Evolutionary conservation across 2,888 invertebrate species (phyloP), one percentile per base, ranked within the genome.

Genomic region (Scrobipalpa atriplicella): DNA sequence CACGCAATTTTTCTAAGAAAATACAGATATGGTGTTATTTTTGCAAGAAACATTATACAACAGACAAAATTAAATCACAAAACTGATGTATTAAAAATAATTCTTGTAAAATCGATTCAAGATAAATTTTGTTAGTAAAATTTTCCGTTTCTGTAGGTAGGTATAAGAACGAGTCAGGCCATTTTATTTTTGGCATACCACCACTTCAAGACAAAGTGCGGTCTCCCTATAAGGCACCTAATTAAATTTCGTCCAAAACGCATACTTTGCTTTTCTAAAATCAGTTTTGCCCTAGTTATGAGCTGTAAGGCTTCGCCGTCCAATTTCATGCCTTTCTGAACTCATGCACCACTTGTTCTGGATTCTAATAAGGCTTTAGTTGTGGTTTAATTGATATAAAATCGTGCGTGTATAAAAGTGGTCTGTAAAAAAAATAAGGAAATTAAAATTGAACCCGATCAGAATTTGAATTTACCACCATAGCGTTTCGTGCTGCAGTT

Each of bases 311-410:
- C 85, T 85, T 82, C 81, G 80, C 82, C 83, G 89, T 85, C 86
- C 90, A 92, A 92, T 92, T 92, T 92, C 91, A 92, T 90, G 92
- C 87, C 80, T 87, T 85, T 84, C 76, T 89, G 92, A 85, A 78
- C 89, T 85, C 83, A 84, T 90, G 89, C 90, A 89, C 90, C 86
- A 85, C 83, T 89, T 85, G 87, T 41, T 18, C n/a, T 62, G 13
- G 36, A 58, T 58, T 58, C 58, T 38, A 58, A 6, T 58, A 58
- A 58, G 21, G n/a, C 47, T 21, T 21, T 11, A 18, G 21, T 18
- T 9, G 36, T 36, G 29, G 8, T 38, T 8, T 58, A 6, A 29
- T n/a, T 21, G 10, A 16, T 16, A 16, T 58, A 29, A 36, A 58
- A 16, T 58, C 16, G 7, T 5, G 21, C n/a, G 10, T 3, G 21